Evolutionary conservation across 1,140 invertebrate species (phyloP).

Genomic region (Copidosoma floridanum): DNA sequence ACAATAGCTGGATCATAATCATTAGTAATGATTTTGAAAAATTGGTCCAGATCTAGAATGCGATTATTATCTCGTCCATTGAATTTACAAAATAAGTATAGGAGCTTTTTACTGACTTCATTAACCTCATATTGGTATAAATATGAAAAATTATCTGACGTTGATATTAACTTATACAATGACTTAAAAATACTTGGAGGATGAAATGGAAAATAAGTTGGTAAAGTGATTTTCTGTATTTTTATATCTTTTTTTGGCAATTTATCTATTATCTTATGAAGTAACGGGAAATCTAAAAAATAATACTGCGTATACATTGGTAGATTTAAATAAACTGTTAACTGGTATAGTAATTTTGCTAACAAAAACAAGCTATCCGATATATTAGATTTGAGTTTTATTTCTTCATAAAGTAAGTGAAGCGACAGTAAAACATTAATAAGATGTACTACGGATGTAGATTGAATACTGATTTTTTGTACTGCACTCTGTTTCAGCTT

Average conservation of each 20-base stretch:
- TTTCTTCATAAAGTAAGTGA: constrained; percentile 88
- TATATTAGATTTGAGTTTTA: constrained; percentile 77
- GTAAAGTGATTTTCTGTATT: no score
- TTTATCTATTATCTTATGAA: no score
- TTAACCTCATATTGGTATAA: constrained; percentile 72
- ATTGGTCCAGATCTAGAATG: constrained; percentile 30
- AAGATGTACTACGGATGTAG: constrained; percentile 73
- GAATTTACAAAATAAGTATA: constrained; percentile 68
- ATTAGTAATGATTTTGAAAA: no score
- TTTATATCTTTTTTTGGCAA: no score
- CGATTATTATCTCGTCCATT: constrained; percentile 29
- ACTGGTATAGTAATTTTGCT: constrained; percentile 72
- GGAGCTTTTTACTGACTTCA: constrained; percentile 68
- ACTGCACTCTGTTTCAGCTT: no score
- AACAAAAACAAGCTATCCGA: constrained; percentile 68
- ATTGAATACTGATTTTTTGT: constrained; percentile 65
- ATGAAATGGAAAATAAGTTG: constrained; percentile 61
- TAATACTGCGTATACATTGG: constrained; percentile 77
- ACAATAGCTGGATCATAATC: background rate
- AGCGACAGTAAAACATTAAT: constrained; percentile 75
- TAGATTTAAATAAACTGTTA: constrained; percentile 76
- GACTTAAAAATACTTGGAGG: constrained; percentile 73
- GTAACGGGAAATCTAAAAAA: constrained; percentile 83
- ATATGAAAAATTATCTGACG: constrained; percentile 59
- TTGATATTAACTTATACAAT: constrained; percentile 64